These are phyloP conservation scores for Drosophila siamana DNA, from an alignment of 2,888 invertebrate species.

Conservation along the genomic window DNA sequence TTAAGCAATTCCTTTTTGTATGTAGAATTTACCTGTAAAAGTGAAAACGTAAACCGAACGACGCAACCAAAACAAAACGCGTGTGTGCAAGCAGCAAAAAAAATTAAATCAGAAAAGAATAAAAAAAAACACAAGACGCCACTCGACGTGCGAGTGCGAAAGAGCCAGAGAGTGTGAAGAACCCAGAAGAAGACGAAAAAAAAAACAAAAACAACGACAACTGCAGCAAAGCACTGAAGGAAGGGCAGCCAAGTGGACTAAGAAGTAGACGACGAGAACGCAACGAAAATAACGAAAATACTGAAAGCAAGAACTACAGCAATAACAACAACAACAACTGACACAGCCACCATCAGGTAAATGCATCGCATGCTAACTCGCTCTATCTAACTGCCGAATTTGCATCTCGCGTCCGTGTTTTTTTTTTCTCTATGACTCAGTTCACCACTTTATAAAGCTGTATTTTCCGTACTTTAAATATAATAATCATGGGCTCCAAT, in stretches of 20 bases:
- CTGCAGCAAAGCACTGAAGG: too few relatives aligned
- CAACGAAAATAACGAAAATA: conserved; percentile 41
- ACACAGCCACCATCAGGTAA: conserved; percentile 64
- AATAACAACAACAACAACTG: conserved; percentile 40
- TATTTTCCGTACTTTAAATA: background rate
- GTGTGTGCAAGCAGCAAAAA: conserved; percentile 62
- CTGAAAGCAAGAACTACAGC: too few relatives aligned
- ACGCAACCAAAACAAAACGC: conserved; percentile 77
- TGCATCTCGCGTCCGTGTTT: conserved; percentile 23
- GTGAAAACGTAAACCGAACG: conserved; percentile 79
- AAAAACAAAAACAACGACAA: conserved; percentile 12
- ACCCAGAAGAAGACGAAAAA: conserved; percentile 52
- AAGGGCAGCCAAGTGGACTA: conserved; percentile 48
- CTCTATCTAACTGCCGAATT: conserved; percentile 18
- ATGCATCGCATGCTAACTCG: conserved; percentile 30
- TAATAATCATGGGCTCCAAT: conserved; percentile 1
- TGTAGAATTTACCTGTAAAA: conserved; percentile 76
- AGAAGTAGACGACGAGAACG: conserved; percentile 31
- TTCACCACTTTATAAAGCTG: conserved; percentile 1
- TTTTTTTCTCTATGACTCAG: conserved; percentile 54
- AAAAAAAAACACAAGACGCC: conserved; percentile 26
- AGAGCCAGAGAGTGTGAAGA: conserved; percentile 22
- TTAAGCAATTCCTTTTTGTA: conserved; percentile 41
- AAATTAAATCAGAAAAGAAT: conserved; percentile 17
- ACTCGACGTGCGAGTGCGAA: conserved; percentile 21